phyloP scores from a whole-genome alignment of 64 coral and sea anemone species.

The Dendronephthya gigantea region DNA sequence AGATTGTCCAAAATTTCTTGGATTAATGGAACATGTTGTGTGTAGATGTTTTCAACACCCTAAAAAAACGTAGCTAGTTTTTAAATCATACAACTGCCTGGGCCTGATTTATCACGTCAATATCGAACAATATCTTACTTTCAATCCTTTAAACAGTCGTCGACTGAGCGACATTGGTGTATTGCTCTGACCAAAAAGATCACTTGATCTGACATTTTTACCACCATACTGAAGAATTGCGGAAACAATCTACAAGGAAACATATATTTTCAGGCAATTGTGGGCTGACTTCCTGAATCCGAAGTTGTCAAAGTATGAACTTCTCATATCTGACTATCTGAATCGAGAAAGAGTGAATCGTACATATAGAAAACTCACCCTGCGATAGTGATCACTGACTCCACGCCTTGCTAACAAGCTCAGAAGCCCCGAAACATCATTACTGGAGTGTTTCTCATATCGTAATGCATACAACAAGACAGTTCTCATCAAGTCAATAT shows the following conservation, averaged over 20 bases:
- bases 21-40: conserved; percentile 69
- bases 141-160: conserved; percentile 88
- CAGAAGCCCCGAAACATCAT: conserved; percentile 70
- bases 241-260: conserved; percentile 44
- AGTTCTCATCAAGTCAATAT: conserved; percentile 64
- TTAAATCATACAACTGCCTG: neutral
- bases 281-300: no score
- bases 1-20: conserved; percentile 79
- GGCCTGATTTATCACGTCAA: neutral
- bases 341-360: neutral
- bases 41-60: conserved; percentile 99
- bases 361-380: conserved; percentile 25
- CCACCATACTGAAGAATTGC: conserved; percentile 83
- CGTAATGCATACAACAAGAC: conserved; percentile 86
- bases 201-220: conserved; percentile 67
- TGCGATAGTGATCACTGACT: conserved; percentile 56
- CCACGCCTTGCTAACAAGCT: conserved; percentile 71
- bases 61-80: neutral
- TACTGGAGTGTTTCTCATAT: conserved; percentile 76
- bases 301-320: no score
- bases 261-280: neutral
- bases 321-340: neutral
- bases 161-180: conserved; percentile 81
- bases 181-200: conserved; percentile 87
- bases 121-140: conserved; percentile 27